Evolutionary conservation across 2,113 vertebrate genomes (phyloP), one percentile per base, ranked within the genome.

Genomic region (Chloroceryle aenea): DNA sequence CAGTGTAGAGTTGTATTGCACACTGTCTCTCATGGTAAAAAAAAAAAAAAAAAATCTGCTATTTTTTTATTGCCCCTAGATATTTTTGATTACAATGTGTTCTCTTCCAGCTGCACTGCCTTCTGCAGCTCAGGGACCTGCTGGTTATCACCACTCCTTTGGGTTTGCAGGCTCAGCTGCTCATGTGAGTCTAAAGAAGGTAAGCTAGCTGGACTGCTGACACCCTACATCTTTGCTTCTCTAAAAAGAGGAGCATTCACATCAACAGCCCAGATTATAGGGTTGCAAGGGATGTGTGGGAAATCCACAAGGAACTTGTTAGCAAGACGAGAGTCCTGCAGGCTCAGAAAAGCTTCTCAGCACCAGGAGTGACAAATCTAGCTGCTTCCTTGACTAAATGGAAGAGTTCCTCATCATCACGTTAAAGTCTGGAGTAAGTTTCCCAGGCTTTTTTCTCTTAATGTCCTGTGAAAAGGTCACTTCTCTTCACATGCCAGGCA

Each of bases 141-240:
- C 52, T 77, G 32, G 16, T 27, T 53, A 7, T 23, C 8, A 20
- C 36, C 32, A 3, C 15, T 22, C 47, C 27, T 38, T 63, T 19
- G 55, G 30, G 14, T 36, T 4, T 53, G 50, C 4, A 1, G 16
- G 63, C 50, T 45, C 11, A 19, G 52, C 34, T 29, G 26, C 34
- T 48, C 1, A 0, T 16, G 30, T 0, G 7, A 47, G 18, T 12
- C 30, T 25, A 7, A 32, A 81, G 58, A 9, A 56, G 45, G 9
- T 30, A 36, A 52, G 16, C 5, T 38, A 29, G 23, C 20, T 18
- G 82, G 27, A 12, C 27, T 38, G 14, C 27, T 34, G 17, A n/a
- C 29, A 34, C 27, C 32, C 10, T 5, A 50, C 10, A 16, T 22
- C 27, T 77, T 48, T 61, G 40, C 16, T 76, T 15, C 43, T 36